A percentile compares a stretch with the other conserved stretches of the same genome.
phyloP scores from a whole-genome alignment of 2,888 invertebrate species.

The Synergus umbraculus region DNA sequence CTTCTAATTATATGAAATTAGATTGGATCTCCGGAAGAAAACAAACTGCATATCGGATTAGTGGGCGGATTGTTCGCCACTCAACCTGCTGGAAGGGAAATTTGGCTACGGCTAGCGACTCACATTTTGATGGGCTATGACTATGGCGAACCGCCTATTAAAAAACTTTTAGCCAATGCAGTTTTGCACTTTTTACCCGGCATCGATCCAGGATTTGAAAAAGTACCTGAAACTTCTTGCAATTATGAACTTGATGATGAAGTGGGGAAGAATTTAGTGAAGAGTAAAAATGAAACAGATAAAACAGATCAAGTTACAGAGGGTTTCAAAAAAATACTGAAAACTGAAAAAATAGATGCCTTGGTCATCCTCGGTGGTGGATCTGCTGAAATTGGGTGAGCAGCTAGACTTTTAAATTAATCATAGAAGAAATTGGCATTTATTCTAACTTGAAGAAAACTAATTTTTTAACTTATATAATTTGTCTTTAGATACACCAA shows the following conservation, averaged over 20 bases:
- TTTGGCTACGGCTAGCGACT: conserved; percentile 88
- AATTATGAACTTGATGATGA: conserved; percentile 79
- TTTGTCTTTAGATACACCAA: conserved; percentile 79
- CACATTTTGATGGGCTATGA: conserved; percentile 87
- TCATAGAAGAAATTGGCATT: not conserved
- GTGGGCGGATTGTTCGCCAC: conserved; percentile 90
- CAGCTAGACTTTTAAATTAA: conserved; percentile 36
- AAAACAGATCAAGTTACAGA: conserved; percentile 79
- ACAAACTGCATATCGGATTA: conserved; percentile 90
- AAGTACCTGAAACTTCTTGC: conserved; percentile 74
- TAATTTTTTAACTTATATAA: not conserved
- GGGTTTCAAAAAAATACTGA: conserved; percentile 83
- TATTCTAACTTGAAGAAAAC: not conserved
- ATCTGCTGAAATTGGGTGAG: conserved; percentile 81
- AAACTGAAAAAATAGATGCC: conserved; percentile 84
- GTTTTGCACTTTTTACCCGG: conserved; percentile 90
- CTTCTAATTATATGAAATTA: conserved; percentile 72
- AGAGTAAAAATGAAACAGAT: conserved; percentile 77
- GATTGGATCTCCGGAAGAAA: conserved; percentile 88
- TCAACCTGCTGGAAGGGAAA: conserved; percentile 91
- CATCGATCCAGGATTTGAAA: conserved; percentile 81
- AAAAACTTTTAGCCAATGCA: conserved; percentile 83
- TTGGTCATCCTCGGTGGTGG: conserved; percentile 88
- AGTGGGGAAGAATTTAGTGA: conserved; percentile 83
- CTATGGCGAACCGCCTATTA: conserved; percentile 83